Evolutionary conservation across 2,888 invertebrate genomes (phyloP).

Genomic region (Drosophila kanekoi): DNA sequence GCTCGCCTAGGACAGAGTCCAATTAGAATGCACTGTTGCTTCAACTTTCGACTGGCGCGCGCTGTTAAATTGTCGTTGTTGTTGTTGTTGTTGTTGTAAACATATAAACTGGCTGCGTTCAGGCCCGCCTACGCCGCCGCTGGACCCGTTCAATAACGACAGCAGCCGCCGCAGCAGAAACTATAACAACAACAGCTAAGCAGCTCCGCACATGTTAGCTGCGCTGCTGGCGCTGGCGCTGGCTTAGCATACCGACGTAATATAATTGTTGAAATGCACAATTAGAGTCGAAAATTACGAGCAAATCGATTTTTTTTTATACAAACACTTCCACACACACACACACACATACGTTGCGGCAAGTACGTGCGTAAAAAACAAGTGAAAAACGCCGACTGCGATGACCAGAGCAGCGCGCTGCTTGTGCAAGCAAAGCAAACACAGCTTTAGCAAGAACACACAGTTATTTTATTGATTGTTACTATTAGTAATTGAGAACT

Average conservation of each 20-base stretch:
- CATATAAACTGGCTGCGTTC: conserved; percentile 59
- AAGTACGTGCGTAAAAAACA: conserved; percentile 69
- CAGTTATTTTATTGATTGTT: neutral
- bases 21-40: conserved; percentile 71
- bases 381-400: conserved; percentile 70
- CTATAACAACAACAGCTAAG: conserved; percentile 15
- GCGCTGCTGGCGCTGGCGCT: conserved; percentile 21
- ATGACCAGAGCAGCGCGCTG: neutral
- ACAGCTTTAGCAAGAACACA: neutral
- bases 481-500: conserved; percentile 16
- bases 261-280: conserved; percentile 58
- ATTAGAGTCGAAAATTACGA: conserved; percentile 66
- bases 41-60: conserved; percentile 58
- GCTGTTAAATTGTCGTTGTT: conserved; percentile 29
- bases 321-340: conserved; percentile 42
- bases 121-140: conserved; percentile 69
- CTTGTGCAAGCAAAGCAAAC: conserved; percentile 15
- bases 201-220: conserved; percentile 49
- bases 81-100: conserved; percentile 37
- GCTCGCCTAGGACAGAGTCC: conserved; percentile 42
- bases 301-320: conserved; percentile 69
- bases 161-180: conserved; percentile 19
- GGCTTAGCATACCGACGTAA: conserved; percentile 13
- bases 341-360: conserved; percentile 21
- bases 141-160: conserved; percentile 56